A percentile compares a stretch with the other conserved stretches of the same genome.
These are phyloP conservation scores for Schrankia costaestrigalis DNA, from an alignment of 2,888 invertebrate genomes.

Conservation along the genomic window DNA sequence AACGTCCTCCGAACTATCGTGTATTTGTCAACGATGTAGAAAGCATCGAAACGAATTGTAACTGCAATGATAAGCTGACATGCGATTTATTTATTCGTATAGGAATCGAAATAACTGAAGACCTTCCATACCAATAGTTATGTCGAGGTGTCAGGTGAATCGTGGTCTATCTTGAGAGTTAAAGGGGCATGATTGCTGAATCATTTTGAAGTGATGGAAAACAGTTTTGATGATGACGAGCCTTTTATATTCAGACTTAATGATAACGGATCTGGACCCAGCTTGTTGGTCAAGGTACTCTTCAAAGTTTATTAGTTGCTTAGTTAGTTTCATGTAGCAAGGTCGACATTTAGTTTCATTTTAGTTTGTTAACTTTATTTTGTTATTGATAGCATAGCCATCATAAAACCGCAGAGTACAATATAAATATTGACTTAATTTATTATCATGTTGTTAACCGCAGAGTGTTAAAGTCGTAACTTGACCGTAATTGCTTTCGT, in stretches of 20 bases:
- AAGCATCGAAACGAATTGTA: constrained; percentile 31
- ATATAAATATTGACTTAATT: too few species aligned
- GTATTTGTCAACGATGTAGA: constrained; percentile 34
- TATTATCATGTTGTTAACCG: too few species aligned
- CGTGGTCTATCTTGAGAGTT: constrained; percentile 9
- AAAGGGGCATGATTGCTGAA: constrained; percentile 18
- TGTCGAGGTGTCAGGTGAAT: constrained; percentile 6
- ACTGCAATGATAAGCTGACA: constrained; percentile 46
- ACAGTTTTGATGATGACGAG: constrained; percentile 77
- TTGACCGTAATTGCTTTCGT: too few species aligned
- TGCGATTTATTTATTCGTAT: constrained; percentile 47
- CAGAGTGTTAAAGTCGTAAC: too few species aligned
- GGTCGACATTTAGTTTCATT: neutral
- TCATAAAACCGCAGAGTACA: too few species aligned
- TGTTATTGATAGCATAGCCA: too few species aligned
- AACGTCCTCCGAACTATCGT: constrained; percentile 20
- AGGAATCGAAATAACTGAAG: too few species aligned
- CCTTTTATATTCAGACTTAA: constrained; percentile 88
- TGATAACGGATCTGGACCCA: constrained; percentile 87
- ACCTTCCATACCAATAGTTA: constrained; percentile 4
- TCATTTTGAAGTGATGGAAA: constrained; percentile 55
- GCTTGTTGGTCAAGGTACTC: constrained; percentile 85
- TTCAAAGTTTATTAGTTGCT: neutral
- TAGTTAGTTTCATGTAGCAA: neutral
- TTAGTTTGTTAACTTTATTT: neutral